Percentiles rank a stretch among this genome's conserved stretches.
phyloP scores from a whole-genome alignment of 2,797 vertebrate species.

The Lagorchestes hirsutus region DNA sequence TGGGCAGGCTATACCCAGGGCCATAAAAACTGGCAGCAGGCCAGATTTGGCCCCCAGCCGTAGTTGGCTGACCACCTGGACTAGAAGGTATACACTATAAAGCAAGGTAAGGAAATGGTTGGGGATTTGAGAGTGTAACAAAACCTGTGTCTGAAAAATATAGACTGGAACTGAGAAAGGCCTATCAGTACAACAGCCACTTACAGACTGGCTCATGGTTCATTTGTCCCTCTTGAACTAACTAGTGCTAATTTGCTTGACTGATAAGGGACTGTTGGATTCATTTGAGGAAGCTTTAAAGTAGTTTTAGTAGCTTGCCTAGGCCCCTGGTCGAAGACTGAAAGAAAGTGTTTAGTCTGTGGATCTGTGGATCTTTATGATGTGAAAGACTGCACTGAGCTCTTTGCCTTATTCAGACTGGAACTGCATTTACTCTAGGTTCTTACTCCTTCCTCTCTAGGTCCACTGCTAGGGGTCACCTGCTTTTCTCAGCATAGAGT shows the following conservation, averaged over 20 bases:
- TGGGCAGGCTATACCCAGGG: background rate
- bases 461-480: constrained; percentile 12
- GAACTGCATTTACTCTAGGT: background rate
- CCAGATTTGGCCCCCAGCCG: background rate
- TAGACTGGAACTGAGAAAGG: background rate
- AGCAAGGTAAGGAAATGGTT: background rate
- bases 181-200: background rate
- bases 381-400: background rate
- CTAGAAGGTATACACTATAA: background rate
- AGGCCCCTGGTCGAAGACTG: background rate
- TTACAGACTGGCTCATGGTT: background rate
- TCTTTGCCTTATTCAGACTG: constrained; percentile 34
- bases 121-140: background rate
- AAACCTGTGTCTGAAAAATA: background rate
- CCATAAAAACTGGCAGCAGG: background rate
- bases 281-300: constrained; percentile 10
- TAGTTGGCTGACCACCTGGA: background rate
- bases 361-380: background rate
- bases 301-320: background rate
- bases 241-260: constrained; percentile 6
- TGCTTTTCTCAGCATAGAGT: background rate
- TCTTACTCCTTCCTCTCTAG: constrained; percentile 8
- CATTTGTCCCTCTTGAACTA: background rate
- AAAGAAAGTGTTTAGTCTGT: constrained; percentile 29
- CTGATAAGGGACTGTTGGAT: background rate